Percentiles rank a stretch among this genome's conserved stretches.
Conservation (phyloP, 2,888 invertebrate genomes). For the Cheilosia impressa region DNA sequence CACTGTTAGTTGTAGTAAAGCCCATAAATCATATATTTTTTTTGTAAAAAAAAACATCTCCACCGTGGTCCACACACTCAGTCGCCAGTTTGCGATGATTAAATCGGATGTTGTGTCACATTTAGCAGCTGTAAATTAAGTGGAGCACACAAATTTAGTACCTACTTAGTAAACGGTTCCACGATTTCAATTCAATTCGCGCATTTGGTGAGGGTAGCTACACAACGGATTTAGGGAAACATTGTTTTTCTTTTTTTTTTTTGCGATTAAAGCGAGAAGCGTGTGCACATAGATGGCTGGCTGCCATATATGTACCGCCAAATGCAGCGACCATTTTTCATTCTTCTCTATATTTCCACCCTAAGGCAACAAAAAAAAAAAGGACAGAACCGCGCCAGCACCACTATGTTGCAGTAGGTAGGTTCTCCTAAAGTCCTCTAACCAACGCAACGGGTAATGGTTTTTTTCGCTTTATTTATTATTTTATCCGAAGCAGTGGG, state of each 20-base stretch:
- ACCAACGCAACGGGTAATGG: constrained; percentile 28
- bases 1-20: constrained; percentile 17
- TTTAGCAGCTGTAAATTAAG: constrained; percentile 66
- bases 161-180: constrained; percentile 48
- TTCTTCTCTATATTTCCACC: constrained; percentile 36
- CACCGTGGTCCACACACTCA: neutral
- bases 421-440: constrained; percentile 29
- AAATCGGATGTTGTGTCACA: constrained; percentile 68
- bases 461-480: constrained; percentile 52
- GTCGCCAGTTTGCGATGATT: constrained; percentile 40
- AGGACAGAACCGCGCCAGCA: constrained; percentile 30
- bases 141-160: constrained; percentile 55
- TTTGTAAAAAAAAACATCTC: neutral
- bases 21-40: neutral
- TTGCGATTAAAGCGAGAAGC: constrained; percentile 49
- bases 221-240: neutral
- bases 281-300: constrained; percentile 24
- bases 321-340: constrained; percentile 53
- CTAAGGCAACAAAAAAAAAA: constrained; percentile 23
- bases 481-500: constrained; percentile 49
- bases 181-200: constrained; percentile 37
- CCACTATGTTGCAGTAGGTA: constrained; percentile 29
- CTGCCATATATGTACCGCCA: neutral
- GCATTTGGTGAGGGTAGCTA: constrained; percentile 8
- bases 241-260: neutral